phyloP scores from a whole-genome alignment of 2,888 invertebrate species.

The Drosophila pseudotakahashii region DNA sequence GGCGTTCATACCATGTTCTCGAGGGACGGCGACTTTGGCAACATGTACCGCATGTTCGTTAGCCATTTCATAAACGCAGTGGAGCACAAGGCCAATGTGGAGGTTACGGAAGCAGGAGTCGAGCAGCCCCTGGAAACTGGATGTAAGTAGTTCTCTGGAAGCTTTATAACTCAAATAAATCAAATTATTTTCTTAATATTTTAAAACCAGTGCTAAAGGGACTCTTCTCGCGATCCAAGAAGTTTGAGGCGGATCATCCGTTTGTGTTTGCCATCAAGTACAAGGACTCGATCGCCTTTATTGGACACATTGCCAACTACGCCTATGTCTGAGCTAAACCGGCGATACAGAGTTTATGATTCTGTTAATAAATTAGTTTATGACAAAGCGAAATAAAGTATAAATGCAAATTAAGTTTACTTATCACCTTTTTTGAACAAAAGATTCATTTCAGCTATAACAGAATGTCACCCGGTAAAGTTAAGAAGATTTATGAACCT shows the following conservation, averaged over 20 bases:
- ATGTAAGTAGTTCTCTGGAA: constrained; percentile 51
- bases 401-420: not conserved
- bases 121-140: constrained; percentile 79
- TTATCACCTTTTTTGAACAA: not conserved
- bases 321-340: constrained; percentile 61
- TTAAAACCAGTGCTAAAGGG: constrained; percentile 68
- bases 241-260: constrained; percentile 80
- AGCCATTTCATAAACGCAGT: constrained; percentile 79
- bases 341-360: not conserved
- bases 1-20: constrained; percentile 81
- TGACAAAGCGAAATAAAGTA: constrained; percentile 7
- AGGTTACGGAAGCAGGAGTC: constrained; percentile 72
- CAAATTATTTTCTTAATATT: not conserved
- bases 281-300: constrained; percentile 79
- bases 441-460: not conserved
- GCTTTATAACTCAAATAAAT: not conserved
- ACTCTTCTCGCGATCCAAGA: constrained; percentile 78
- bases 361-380: constrained; percentile 40
- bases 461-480: not conserved
- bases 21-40: constrained; percentile 79
- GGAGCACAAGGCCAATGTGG: constrained; percentile 79
- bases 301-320: constrained; percentile 81
- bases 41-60: constrained; percentile 82
- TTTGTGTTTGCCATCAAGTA: constrained; percentile 79
- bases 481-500: not conserved